phyloP scores from a whole-genome alignment of 2,797 vertebrate species.

The Acipenser oxyrinchus region DNA sequence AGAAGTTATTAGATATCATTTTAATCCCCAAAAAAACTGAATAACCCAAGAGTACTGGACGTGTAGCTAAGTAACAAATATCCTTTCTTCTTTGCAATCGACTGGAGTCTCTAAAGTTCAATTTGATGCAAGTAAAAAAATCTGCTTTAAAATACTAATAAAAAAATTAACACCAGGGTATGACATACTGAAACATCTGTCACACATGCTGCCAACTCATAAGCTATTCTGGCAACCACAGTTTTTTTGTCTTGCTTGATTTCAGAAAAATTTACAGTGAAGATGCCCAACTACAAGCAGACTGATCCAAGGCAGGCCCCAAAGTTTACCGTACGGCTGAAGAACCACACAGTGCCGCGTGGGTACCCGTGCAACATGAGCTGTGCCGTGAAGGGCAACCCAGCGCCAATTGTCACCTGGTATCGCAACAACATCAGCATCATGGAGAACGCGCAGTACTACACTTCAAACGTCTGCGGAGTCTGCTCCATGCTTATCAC shows the following conservation, averaged over 20 bases:
- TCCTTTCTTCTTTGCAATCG: too few relatives aligned
- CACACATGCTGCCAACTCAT: too few relatives aligned
- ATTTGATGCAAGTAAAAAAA: too few relatives aligned
- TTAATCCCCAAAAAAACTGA: too few relatives aligned
- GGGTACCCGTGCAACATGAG: slow-evolving; percentile 80
- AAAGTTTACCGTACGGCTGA: slow-evolving; percentile 62
- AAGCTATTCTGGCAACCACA: too few relatives aligned
- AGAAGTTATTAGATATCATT: too few relatives aligned
- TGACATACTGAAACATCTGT: too few relatives aligned
- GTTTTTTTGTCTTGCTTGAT: not conserved
- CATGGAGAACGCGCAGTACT: slow-evolving; percentile 57
- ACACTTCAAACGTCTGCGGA: slow-evolving; percentile 69
- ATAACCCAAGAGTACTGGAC: too few relatives aligned
- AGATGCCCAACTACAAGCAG: slow-evolving; percentile 36
- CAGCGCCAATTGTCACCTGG: slow-evolving; percentile 69
- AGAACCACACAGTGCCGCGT: slow-evolving; percentile 62
- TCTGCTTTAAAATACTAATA: too few relatives aligned
- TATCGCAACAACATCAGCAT: slow-evolving; percentile 65
- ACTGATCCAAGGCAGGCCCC: slow-evolving; percentile 58
- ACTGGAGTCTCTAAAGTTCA: too few relatives aligned
- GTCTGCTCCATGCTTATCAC: slow-evolving; percentile 75
- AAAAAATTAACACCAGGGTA: too few relatives aligned
- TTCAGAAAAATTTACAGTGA: slow-evolving; percentile 54
- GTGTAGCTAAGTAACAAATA: too few relatives aligned
- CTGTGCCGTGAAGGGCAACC: slow-evolving; percentile 75